Base-by-base conservation (phyloP, 2,113 vertebrate species). In the Heptranchias perlo region DNA sequence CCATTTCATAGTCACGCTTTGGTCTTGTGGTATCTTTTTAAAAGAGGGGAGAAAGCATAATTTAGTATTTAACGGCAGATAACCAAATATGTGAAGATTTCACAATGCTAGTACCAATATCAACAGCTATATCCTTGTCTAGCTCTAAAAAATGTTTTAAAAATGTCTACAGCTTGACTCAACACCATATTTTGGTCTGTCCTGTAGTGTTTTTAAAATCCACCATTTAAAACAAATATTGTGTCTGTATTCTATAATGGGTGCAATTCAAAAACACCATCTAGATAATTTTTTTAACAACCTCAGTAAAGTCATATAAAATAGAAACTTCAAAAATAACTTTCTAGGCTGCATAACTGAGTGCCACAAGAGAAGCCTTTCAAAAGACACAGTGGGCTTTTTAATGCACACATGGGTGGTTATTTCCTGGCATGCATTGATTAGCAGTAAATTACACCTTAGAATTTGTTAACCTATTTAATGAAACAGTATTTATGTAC, bases 1-100 rank as follows among this genome's bases (percentile, higher is more conserved):
- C 99, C 96, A 99, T 98, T 97, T 99, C 99, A 2, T 99, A 99
- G 97, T 99, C 99, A 96, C 99, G 98, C 97, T 98, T 99, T 62
- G 98, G 98, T 97, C 99, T 98, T 25, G 99, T 99, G 96, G 99
- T 99, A 96, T 99, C 99, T 99, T 97, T 84, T 69, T 44, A 62
- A 58, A 61, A 76, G 91, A 67, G 39, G 58, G 96, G 95, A 96
- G 96, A 23, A 44, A 82, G 84, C 86, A 67, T 44, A 65, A 95
- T 13, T 84, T 52, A 49, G 47, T 39, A 64, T 47, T 94, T 25
- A 49, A 67, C 28, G 47, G 64, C 28, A 62, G 11, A 94, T 2
- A 91, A 91, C 0, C 35, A 91, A 58, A 47, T 94, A 65, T 47
- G 49, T 52, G 23, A 69, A 65, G 18, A 1, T 47, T 28, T 94